Percentiles rank a stretch among this genome's conserved stretches.
Conservation (phyloP, 2,888 invertebrate species). For the Malthinus seriepunctatus region DNA sequence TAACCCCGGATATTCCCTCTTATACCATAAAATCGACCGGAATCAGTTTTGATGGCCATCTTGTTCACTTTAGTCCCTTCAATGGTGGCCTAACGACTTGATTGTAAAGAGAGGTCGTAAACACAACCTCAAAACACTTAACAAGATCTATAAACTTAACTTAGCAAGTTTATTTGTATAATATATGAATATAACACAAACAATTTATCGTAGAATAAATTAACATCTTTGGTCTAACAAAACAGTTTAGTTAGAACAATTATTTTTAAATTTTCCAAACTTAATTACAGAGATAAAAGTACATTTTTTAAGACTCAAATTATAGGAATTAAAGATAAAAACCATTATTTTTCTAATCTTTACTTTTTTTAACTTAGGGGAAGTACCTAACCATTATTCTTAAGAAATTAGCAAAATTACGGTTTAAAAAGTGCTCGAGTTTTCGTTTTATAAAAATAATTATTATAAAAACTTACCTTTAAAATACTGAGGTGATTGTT, state of each 20-base stretch:
- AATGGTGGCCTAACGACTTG: slow-evolving; percentile 38
- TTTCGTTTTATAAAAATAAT: neutral
- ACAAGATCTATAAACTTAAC: slow-evolving; percentile 29
- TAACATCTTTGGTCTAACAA: neutral
- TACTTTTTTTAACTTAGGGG: neutral
- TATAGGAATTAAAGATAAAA: neutral
- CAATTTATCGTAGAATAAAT: slow-evolving; percentile 1
- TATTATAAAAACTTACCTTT: slow-evolving; percentile 21
- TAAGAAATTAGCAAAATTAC: too few relatives aligned
- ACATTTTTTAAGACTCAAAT: neutral
- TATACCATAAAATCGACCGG: slow-evolving; percentile 31
- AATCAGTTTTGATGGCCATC: slow-evolving; percentile 42
- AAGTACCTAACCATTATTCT: neutral
- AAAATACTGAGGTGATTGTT: slow-evolving; percentile 30
- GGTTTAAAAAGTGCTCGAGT: too few relatives aligned
- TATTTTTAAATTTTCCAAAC: neutral
- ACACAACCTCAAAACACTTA: slow-evolving; percentile 32
- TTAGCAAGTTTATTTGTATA: slow-evolving; percentile 24
- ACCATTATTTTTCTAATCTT: neutral
- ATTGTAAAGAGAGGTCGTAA: slow-evolving; percentile 38
- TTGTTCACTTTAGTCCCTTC: slow-evolving; percentile 38
- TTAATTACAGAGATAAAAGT: neutral
- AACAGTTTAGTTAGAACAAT: neutral
- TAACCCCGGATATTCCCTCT: slow-evolving; percentile 25
- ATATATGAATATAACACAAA: slow-evolving; percentile 1